These are phyloP conservation scores for Ephialtes manifestator DNA, from an alignment of 2,888 invertebrate genomes.

Conservation along the genomic window DNA sequence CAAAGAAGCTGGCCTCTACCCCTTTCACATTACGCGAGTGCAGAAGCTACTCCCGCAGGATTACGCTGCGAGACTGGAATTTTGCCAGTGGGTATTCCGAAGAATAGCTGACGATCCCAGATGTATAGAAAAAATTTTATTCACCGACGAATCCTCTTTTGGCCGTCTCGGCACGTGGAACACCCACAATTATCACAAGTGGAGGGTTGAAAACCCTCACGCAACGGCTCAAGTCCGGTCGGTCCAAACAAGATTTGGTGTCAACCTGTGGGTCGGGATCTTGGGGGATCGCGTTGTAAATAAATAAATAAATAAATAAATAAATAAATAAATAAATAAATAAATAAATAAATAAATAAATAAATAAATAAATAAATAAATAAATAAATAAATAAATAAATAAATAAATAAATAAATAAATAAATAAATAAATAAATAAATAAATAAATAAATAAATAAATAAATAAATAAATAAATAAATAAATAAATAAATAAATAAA, in stretches of 20 bases:
- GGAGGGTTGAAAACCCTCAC: constrained; percentile 32
- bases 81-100: background rate
- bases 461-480: background rate
- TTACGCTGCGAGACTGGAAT: background rate
- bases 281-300: constrained; percentile 20
- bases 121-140: constrained; percentile 16
- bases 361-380: background rate
- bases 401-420: background rate
- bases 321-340: background rate
- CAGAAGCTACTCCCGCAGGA: background rate
- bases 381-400: background rate
- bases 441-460: background rate
- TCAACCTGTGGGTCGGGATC: constrained; percentile 40
- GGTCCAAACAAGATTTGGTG: background rate
- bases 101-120: background rate
- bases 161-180: constrained; percentile 33
- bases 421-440: no score
- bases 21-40: background rate
- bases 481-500: background rate
- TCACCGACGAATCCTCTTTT: constrained; percentile 34
- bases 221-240: background rate
- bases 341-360: background rate
- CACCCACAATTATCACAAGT: constrained; percentile 30
- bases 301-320: background rate
- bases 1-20: background rate